Percentiles rank a stretch among this genome's conserved stretches.
These are phyloP conservation scores for Crenuchus spilurus DNA, from an alignment of 2,797 vertebrate species.

Conservation along the genomic window DNA sequence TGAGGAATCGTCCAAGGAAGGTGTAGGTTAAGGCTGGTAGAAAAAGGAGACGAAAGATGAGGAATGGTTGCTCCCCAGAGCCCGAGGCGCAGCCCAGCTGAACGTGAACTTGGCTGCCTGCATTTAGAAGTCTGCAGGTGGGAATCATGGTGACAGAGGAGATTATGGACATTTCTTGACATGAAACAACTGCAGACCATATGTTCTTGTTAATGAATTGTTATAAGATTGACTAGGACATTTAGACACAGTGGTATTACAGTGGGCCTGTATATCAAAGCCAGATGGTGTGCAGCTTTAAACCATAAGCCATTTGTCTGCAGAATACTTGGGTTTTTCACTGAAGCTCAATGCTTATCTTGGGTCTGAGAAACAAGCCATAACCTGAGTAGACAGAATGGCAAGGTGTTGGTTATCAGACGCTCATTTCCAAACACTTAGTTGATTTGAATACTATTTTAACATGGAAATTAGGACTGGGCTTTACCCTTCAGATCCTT, in stretches of 20 bases:
- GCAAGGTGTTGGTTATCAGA: conserved; percentile 45
- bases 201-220: conserved; percentile 9
- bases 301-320: conserved; percentile 11
- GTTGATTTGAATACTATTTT: conserved; percentile 57
- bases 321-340: conserved; percentile 3
- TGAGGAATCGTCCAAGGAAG: not conserved
- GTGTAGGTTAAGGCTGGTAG: conserved; percentile 13
- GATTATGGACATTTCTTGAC: not conserved
- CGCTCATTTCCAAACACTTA: conserved; percentile 50
- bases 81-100: conserved; percentile 14
- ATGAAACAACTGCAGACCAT: not conserved
- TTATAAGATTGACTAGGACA: conserved; percentile 11
- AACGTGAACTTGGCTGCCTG: conserved; percentile 51
- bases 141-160: not conserved
- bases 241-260: not conserved
- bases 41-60: conserved; percentile 32
- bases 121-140: not conserved
- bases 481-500: conserved; percentile 50
- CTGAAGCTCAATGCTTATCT: conserved; percentile 22
- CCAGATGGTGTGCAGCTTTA: not conserved
- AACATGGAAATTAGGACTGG: conserved; percentile 59
- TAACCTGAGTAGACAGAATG: conserved; percentile 32
- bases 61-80: conserved; percentile 20
- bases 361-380: conserved; percentile 39
- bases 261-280: not conserved